phyloP scores from a whole-genome alignment of 2,888 invertebrate species.

The Mayetiola destructor region DNA sequence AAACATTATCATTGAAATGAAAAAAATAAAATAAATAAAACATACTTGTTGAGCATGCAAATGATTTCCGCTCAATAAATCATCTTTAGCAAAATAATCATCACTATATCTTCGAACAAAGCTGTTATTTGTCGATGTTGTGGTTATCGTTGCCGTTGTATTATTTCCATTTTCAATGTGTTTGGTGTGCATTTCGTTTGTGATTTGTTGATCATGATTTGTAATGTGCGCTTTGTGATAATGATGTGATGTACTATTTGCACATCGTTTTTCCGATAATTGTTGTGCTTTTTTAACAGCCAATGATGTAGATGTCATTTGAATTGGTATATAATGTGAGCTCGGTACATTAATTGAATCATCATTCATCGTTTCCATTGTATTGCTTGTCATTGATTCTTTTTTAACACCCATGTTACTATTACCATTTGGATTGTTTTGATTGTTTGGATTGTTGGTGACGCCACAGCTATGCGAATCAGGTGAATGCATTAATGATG shows the following conservation, averaged over 20 bases:
- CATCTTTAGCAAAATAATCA: slow-evolving; percentile 6
- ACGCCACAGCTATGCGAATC: background rate
- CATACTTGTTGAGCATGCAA: slow-evolving; percentile 7
- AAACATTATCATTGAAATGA: too few relatives aligned
- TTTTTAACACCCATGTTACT: background rate
- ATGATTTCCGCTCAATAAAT: background rate
- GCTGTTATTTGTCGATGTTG: background rate
- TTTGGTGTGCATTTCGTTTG: background rate
- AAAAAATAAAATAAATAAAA: too few relatives aligned
- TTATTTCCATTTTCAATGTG: slow-evolving; percentile 11
- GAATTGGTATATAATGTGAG: slow-evolving; percentile 16
- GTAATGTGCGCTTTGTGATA: background rate
- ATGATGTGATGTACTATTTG: background rate
- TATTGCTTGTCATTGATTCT: slow-evolving; percentile 8
- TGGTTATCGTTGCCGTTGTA: slow-evolving; percentile 9
- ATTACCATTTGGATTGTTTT: background rate
- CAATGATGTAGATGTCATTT: too few relatives aligned
- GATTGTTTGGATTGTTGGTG: background rate
- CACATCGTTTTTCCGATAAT: slow-evolving; percentile 12
- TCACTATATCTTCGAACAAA: slow-evolving; percentile 13
- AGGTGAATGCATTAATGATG: background rate
- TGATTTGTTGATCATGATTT: background rate
- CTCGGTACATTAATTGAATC: slow-evolving; percentile 2
- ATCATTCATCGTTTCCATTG: background rate
- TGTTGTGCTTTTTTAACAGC: slow-evolving; percentile 18